Conservation (phyloP, 1,140 invertebrate genomes). For the Dryas iulia region DNA sequence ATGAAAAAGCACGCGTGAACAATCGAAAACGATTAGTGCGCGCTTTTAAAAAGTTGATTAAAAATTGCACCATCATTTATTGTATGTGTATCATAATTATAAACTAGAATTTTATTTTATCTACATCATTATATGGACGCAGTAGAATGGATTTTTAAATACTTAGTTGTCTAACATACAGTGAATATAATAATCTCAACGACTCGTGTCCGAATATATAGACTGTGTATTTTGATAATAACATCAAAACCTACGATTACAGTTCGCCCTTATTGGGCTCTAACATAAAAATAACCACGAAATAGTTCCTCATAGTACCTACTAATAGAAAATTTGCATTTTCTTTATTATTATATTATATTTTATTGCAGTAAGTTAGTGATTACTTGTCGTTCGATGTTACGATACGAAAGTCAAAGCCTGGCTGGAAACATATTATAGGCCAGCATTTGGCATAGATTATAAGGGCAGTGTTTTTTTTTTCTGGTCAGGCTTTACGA, state of each 20-base stretch:
- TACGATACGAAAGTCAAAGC: conserved; percentile 47
- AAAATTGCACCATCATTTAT: conserved; percentile 44
- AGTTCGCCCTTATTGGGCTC: conserved; percentile 48
- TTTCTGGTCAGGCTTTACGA: conserved; percentile 47
- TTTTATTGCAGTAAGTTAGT: conserved; percentile 75
- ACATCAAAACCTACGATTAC: conserved; percentile 66
- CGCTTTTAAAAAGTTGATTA: conserved; percentile 25
- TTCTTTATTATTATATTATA: conserved; percentile 72
- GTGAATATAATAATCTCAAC: conserved; percentile 71
- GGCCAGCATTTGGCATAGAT: conserved; percentile 15
- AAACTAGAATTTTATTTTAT: conserved; percentile 41
- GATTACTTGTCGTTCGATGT: conserved; percentile 55
- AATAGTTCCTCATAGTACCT: conserved; percentile 80
- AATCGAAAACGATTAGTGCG: conserved; percentile 34
- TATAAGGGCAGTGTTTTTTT: conserved; percentile 22
- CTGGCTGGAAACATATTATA: conserved; percentile 40
- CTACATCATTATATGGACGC: conserved; percentile 35
- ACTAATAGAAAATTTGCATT: conserved; percentile 79
- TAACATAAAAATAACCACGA: conserved; percentile 70
- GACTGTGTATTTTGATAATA: conserved; percentile 76
- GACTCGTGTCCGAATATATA: conserved; percentile 55
- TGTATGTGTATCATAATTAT: conserved; percentile 44
- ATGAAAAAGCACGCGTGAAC: conserved; percentile 6
- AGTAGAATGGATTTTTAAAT: conserved; percentile 32
- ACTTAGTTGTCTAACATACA: conserved; percentile 22